Conservation (phyloP, 2,888 invertebrate genomes). For the Hypolimnas misippus region DNA sequence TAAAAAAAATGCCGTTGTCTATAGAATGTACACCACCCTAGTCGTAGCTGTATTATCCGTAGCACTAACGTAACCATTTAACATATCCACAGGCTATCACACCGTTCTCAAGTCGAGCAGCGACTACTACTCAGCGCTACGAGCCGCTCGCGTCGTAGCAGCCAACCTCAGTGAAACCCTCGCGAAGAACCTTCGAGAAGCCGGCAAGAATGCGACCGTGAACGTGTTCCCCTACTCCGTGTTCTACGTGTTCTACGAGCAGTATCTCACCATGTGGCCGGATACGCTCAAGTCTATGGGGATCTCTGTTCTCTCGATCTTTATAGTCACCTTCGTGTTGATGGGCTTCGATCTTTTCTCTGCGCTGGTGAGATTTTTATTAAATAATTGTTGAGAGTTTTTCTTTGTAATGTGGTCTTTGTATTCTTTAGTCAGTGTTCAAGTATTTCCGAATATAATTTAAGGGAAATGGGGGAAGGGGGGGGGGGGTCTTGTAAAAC, state of each 20-base stretch:
- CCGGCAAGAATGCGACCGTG: conserved; percentile 74
- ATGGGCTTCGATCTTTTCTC: conserved; percentile 98
- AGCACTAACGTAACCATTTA: background rate
- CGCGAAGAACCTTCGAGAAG: conserved; percentile 81
- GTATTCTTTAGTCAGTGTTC: too few relatives aligned
- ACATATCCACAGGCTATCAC: conserved; percentile 89
- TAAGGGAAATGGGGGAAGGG: too few relatives aligned
- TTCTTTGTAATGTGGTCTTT: too few relatives aligned
- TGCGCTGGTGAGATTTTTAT: conserved; percentile 82
- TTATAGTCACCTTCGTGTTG: conserved; percentile 94
- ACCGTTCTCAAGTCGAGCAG: conserved; percentile 93
- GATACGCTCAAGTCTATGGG: conserved; percentile 94
- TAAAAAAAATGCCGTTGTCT: background rate
- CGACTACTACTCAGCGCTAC: conserved; percentile 96
- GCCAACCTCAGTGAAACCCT: conserved; percentile 92
- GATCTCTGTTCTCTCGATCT: conserved; percentile 95
- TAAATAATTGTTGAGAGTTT: too few relatives aligned
- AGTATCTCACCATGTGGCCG: conserved; percentile 97
- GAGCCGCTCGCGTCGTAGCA: conserved; percentile 91
- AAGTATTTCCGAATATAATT: too few relatives aligned
- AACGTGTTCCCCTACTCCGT: conserved; percentile 95
- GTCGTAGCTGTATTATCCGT: background rate
- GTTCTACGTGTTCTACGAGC: conserved; percentile 99
- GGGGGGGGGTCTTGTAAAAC: too few relatives aligned
- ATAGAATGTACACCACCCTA: too few relatives aligned